Evolutionary conservation across 2,888 invertebrate genomes (phyloP).

Genomic region (Drosophila silvestris): DNA sequence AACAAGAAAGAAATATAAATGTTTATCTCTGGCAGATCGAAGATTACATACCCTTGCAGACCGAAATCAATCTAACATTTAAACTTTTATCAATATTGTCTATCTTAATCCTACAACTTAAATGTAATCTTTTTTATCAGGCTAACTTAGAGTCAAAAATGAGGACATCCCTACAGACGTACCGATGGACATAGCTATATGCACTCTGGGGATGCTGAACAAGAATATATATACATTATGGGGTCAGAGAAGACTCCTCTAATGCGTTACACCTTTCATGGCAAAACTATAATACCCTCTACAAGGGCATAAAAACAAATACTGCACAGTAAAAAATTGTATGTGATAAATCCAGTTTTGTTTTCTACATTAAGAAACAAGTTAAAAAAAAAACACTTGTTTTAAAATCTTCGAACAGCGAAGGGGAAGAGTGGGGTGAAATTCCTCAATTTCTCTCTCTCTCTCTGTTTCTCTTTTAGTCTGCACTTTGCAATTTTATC

Average conservation of each 20-base stretch:
- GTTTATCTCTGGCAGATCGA: background rate
- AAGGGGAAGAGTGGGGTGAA: background rate
- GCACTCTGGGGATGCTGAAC: background rate
- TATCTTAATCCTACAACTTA: background rate
- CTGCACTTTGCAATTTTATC: background rate
- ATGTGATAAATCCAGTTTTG: background rate
- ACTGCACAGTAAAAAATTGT: background rate
- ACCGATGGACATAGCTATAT: background rate
- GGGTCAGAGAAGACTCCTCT: background rate
- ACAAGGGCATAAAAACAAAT: background rate
- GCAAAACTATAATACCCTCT: background rate
- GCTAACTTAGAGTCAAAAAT: background rate
- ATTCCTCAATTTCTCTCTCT: background rate
- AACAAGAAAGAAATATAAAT: background rate
- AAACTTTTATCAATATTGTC: background rate
- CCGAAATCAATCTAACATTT: background rate
- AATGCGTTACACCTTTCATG: background rate
- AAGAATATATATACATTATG: background rate
- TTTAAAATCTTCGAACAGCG: background rate
- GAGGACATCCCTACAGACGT: background rate
- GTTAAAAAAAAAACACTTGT: background rate
- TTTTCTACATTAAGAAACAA: background rate
- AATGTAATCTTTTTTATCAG: background rate
- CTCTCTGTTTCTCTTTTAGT: background rate
- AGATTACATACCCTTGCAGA: background rate